Base-by-base conservation (phyloP, 1,140 invertebrate species). In the Ephestia elutella region DNA sequence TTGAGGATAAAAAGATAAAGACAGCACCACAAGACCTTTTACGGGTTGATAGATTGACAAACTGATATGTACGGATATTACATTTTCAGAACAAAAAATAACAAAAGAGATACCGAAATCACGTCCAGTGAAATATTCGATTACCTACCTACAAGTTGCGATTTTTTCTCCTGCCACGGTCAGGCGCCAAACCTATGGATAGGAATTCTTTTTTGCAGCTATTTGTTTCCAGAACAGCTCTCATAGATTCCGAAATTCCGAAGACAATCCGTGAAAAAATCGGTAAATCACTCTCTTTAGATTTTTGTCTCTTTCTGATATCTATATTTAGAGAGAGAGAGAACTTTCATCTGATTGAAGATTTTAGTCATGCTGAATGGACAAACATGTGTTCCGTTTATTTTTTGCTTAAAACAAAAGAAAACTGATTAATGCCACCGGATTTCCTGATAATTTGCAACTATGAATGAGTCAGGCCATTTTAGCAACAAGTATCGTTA, bases 201-300 rank as follows among this genome's bases (percentile, higher is more conserved):
- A 32, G 21, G 21, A 25, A 32, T 7, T 44, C 2, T 44, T 44
- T 44, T 17, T 35, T 35, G 9, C 2, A 35, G 32, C 13, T 35
- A 1, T 35, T 35, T 35, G 32, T 35, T 35, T 35, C 32, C 32
- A 13, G 2, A 2, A 44, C 15, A 44, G 38, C 13, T n/a, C 38
- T 13, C 1, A 11, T 1, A 15, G 13, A 44, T 44, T 44, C 38
- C 32, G 9, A 13, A 35, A 35, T 35, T 35, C 32, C 38, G 10
- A 44, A 44, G 38, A 44, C n/a, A 44, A 44, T 44, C 38, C 2
- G 13, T 44, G n/a, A 44, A 44, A 44, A 44, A 44, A 44, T 44
- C 5, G 7, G 13, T 44, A 32, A 32, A 10, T 32, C 30, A 32
- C 30, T 32, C 30, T 32, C n/a, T 44, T n/a, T 3, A 44, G 15